Percentiles rank a stretch among this genome's conserved stretches.
phyloP scores from a whole-genome alignment of 2,797 vertebrate genomes.

The Rachycentron canadum region DNA sequence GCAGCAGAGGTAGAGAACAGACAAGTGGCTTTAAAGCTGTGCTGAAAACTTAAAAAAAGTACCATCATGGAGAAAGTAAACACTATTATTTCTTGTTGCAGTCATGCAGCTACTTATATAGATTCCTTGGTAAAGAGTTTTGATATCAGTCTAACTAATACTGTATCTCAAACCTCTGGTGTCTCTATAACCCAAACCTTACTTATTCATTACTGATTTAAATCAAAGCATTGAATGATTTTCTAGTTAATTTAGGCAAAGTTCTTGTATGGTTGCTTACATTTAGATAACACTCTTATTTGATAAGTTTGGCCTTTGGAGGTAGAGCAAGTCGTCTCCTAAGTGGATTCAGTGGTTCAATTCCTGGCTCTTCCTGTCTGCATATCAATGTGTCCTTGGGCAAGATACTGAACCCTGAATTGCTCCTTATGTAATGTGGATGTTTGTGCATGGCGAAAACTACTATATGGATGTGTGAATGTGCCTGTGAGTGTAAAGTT shows the following conservation, averaged over 20 bases:
- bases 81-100: background rate
- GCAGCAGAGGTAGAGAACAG: conserved; percentile 5
- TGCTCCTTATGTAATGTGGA: no score
- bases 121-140: background rate
- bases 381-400: no score
- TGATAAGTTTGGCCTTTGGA: no score
- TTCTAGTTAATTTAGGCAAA: background rate
- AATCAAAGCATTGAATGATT: background rate
- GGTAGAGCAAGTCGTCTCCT: no score
- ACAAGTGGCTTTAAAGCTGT: background rate
- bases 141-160: background rate
- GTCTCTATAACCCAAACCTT: background rate
- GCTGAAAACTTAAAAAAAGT: background rate
- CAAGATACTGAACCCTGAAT: no score
- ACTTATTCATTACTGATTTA: background rate
- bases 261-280: background rate
- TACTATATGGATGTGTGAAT: no score
- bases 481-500: no score
- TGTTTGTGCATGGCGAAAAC: no score
- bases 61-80: background rate
- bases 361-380: no score
- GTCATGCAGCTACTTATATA: background rate
- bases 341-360: no score
- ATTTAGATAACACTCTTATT: background rate
- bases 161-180: background rate